phyloP scores from a whole-genome alignment of 2,888 invertebrate genomes.

The Torymus texanus region DNA sequence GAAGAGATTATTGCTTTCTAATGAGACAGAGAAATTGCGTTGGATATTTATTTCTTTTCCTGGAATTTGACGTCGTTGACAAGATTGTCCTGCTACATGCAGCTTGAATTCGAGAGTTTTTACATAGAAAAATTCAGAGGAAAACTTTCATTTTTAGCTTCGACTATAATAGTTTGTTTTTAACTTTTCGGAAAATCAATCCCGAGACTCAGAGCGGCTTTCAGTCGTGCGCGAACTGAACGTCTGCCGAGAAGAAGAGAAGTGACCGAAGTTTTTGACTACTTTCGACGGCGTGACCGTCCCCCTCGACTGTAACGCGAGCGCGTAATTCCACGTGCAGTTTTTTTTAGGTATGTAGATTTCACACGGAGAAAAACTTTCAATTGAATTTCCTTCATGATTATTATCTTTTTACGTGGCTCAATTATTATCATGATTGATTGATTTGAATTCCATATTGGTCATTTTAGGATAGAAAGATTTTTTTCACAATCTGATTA shows the following conservation, averaged over 20 bases:
- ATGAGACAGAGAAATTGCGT: conserved; percentile 11
- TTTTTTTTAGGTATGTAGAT: neutral
- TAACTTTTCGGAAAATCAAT: conserved; percentile 44
- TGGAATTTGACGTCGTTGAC: conserved; percentile 13
- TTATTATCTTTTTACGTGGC: neutral
- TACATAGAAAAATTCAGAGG: conserved; percentile 40
- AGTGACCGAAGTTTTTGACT: conserved; percentile 8
- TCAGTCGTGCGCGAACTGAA: conserved; percentile 14
- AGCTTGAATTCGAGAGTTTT: conserved; percentile 14
- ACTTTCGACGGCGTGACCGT: neutral
- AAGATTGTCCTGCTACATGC: conserved; percentile 36
- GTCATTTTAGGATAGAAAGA: conserved; percentile 30
- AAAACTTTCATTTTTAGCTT: conserved; percentile 25
- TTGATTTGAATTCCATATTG: conserved; percentile 17
- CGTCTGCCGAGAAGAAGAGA: conserved; percentile 9
- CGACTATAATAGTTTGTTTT: neutral
- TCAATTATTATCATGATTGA: conserved; percentile 15
- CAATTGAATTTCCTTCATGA: conserved; percentile 1
- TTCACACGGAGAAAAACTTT: conserved; percentile 51
- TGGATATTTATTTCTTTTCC: neutral
- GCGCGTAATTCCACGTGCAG: conserved; percentile 42
- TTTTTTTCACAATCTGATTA: neutral
- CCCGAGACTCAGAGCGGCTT: conserved; percentile 54
- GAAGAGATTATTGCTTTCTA: conserved; percentile 24
- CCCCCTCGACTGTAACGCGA: conserved; percentile 1